Base-by-base conservation (phyloP, 2,888 invertebrate species). In the Amphipoea oculea region DNA sequence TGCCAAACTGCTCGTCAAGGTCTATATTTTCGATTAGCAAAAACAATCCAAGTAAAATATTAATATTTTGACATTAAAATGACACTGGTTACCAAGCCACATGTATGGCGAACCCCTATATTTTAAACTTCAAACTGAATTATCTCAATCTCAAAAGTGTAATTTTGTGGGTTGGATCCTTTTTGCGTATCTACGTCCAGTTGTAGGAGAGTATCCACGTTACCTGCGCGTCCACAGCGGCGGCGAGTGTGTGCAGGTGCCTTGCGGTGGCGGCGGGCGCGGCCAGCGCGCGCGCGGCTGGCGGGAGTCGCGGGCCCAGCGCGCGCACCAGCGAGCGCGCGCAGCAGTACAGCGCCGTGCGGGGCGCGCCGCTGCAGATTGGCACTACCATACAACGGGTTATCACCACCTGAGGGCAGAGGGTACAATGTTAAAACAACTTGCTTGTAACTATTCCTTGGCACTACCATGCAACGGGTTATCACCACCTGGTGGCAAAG, bases 231-330 rank as follows among this genome's bases (percentile, higher is more conserved):
- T 94, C 91, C 86, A 97, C 94, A 4, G 97, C 97, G 29, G 95
- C 96, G 84, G 98, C 98, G 86, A 98, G 97, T 78, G 97, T 97
- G 94, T 98, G 98, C 91, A 98, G 97, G 85, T 98, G 98, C 17
- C 97, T 91, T 36, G 98, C 97, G 76, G 98, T 97, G 91, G 97
- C 97, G 65, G 98, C 98, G 81, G 97, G 95, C 79, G 95, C 94
- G 73, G 96, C 95, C 1, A 97, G 94, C 68, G 94, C 93, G 76
- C 91, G 93, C 66, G 94, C 91, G 36, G 92, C 92, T 77, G 90
- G 67, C 54, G 93, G 91, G 89, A 96, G 92, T 63, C 91, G 86
- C 45, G 85, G 23, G 83, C 76, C n/a, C 77, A 96, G 93, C 87
- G 92, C 89, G 45, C 93, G 92, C 87, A 92, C 86, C 69, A 96